Percentiles rank a stretch among this genome's conserved stretches.
phyloP scores from a whole-genome alignment of 2,113 vertebrate species.

The Bos javanicus region DNA sequence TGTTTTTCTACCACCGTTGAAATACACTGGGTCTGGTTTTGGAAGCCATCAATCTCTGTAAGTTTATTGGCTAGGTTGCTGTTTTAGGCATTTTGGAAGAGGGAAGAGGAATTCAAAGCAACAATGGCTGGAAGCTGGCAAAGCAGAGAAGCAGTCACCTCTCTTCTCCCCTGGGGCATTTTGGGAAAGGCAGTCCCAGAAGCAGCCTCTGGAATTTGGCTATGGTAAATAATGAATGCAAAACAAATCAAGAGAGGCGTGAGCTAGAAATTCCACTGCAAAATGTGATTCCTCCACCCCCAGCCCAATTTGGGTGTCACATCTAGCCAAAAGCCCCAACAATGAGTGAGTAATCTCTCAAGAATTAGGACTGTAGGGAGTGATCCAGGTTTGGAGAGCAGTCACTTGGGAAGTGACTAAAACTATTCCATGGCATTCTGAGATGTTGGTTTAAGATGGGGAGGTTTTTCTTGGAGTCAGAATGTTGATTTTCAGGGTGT shows the following conservation, averaged over 20 bases:
- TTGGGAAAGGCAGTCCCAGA: constrained; percentile 17
- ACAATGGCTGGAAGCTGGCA: constrained; percentile 39
- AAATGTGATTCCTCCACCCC: neutral
- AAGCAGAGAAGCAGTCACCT: neutral
- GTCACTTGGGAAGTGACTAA: constrained; percentile 14
- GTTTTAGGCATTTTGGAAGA: constrained; percentile 25
- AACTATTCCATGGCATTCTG: constrained; percentile 34
- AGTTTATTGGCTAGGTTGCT: constrained; percentile 35
- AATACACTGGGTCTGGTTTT: neutral
- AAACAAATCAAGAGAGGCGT: neutral
- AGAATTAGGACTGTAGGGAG: constrained; percentile 65
- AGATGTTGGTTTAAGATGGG: neutral
- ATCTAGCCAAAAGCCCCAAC: constrained; percentile 24
- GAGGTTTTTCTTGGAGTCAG: neutral
- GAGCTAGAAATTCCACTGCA: constrained; percentile 56
- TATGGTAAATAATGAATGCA: neutral
- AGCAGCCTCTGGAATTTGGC: constrained; percentile 35
- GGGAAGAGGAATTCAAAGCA: constrained; percentile 27
- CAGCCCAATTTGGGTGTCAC: neutral
- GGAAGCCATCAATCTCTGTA: constrained; percentile 40
- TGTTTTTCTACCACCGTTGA: constrained; percentile 44
- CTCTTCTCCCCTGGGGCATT: constrained; percentile 4
- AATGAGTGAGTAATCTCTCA: constrained; percentile 64
- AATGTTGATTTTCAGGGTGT: constrained; percentile 13
- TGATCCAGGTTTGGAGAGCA: constrained; percentile 52